Evolutionary conservation across 30 jellyfish, hydroid and myxozoan genomes (phyloP).

Genomic region (Aurelia aurita): DNA sequence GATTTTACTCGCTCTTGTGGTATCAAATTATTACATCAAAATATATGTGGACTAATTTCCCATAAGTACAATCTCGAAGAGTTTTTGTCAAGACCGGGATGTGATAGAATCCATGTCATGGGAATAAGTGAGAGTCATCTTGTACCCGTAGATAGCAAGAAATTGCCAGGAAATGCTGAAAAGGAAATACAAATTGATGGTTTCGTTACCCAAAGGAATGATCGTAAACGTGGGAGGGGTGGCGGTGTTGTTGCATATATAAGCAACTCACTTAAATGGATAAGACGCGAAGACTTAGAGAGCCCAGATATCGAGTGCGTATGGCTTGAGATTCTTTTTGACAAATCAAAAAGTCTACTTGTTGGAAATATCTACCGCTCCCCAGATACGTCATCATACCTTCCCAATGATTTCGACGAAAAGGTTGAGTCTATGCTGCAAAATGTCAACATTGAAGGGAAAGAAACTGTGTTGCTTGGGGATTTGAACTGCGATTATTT

Average conservation of each 20-base stretch:
- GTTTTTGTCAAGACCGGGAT: conserved; percentile 48
- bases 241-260: conserved; percentile 47
- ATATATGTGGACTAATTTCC: conserved; percentile 43
- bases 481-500: conserved; percentile 54
- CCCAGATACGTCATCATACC: conserved; percentile 38
- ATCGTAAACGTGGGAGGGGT: conserved; percentile 57
- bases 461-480: conserved; percentile 64
- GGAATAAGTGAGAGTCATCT: conserved; percentile 71
- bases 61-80: conserved; percentile 44
- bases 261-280: conserved; percentile 35
- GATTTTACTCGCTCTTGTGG: conserved; percentile 52
- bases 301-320: conserved; percentile 39
- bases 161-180: conserved; percentile 47
- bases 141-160: conserved; percentile 42
- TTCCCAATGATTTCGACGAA: conserved; percentile 10
- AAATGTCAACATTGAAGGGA: conserved; percentile 28
- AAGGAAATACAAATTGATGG: conserved; percentile 47
- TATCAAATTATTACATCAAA: conserved; percentile 39
- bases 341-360: conserved; percentile 22
- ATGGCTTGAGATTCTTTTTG: conserved; percentile 37
- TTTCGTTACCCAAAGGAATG: conserved; percentile 26
- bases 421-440: conserved; percentile 54
- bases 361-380: conserved; percentile 68
- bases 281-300: conserved; percentile 37
- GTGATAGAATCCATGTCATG: conserved; percentile 30